These are phyloP conservation scores for Penaeus chinensis DNA, from an alignment of 1,140 invertebrate species.

Conservation along the genomic window DNA sequence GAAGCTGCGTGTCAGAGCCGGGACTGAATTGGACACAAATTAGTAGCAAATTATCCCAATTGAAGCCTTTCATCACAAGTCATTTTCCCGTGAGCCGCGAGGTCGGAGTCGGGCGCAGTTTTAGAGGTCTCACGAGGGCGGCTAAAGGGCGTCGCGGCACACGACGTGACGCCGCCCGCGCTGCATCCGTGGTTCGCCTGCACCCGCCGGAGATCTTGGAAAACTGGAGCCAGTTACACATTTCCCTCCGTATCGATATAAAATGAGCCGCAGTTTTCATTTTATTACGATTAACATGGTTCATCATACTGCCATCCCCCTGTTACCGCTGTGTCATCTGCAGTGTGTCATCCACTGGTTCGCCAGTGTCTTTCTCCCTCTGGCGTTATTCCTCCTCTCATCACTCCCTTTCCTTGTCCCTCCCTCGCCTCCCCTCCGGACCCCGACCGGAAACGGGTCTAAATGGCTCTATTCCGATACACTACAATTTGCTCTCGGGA, in stretches of 20 bases:
- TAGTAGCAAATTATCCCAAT: conserved; percentile 59
- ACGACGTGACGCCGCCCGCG: too few relatives aligned
- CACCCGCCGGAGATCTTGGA: too few relatives aligned
- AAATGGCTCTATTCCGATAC: conserved; percentile 61
- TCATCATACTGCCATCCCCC: too few relatives aligned
- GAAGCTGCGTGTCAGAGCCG: conserved; percentile 38
- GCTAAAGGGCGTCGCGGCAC: too few relatives aligned
- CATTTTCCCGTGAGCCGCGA: conserved; percentile 43
- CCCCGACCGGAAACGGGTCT: conserved; percentile 46
- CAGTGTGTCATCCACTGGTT: neutral
- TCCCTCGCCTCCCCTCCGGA: conserved; percentile 25
- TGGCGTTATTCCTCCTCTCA: neutral
- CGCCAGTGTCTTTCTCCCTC: neutral
- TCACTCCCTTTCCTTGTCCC: conserved; percentile 8
- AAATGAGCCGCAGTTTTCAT: too few relatives aligned
- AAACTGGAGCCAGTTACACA: too few relatives aligned
- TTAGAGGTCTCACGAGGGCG: too few relatives aligned
- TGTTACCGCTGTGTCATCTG: neutral
- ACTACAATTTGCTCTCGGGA: conserved; percentile 49
- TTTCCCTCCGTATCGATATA: too few relatives aligned
- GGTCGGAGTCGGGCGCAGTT: neutral
- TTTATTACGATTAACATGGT: too few relatives aligned
- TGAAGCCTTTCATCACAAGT: conserved; percentile 59
- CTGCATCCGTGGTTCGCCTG: too few relatives aligned
- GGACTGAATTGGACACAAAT: conserved; percentile 54